Conservation (phyloP, 2,797 vertebrate species). For the Dromococcyx pavoninus region DNA sequence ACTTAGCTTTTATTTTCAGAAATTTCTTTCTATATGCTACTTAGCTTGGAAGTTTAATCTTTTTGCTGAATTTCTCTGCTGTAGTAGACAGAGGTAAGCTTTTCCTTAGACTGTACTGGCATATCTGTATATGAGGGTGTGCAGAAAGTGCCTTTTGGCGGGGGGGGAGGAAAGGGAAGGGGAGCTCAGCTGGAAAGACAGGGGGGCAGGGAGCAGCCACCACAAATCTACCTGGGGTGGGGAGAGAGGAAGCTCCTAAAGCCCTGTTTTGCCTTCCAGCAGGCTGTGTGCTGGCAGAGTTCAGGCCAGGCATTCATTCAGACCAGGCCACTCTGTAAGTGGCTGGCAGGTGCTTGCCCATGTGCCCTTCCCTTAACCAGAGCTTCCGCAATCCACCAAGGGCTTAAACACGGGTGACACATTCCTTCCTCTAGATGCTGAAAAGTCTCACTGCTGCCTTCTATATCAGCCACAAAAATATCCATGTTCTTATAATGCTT, state of each 20-base stretch:
- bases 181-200: background rate
- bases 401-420: background rate
- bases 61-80: background rate
- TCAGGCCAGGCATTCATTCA: background rate
- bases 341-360: background rate
- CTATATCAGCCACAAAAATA: background rate
- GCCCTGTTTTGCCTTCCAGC: background rate
- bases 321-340: no score
- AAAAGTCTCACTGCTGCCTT: background rate
- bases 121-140: fast-evolving
- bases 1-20: background rate
- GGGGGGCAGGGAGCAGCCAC: background rate
- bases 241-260: background rate
- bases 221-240: fast-evolving
- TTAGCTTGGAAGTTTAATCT: background rate
- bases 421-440: background rate
- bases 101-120: background rate
- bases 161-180: background rate
- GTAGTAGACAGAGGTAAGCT: background rate
- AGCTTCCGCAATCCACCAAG: background rate
- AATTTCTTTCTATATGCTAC: background rate
- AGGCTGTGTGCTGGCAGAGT: background rate
- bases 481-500: background rate
- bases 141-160: background rate
- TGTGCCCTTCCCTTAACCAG: background rate